Evolutionary conservation across 2,888 invertebrate species (phyloP).

Genomic region (Megalurothrips usitatus): DNA sequence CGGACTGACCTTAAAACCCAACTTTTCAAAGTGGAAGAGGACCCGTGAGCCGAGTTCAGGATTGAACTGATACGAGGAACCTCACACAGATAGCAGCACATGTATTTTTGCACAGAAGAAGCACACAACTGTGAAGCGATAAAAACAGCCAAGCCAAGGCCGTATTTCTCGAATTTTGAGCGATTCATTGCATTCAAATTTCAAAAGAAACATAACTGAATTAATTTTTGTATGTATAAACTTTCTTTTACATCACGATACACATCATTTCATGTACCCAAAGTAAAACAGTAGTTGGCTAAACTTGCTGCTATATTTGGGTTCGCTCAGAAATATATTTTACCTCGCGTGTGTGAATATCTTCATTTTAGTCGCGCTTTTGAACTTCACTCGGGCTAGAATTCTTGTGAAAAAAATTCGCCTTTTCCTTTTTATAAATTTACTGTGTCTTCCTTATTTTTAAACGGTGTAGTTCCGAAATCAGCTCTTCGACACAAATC

Average conservation of each 20-base stretch:
- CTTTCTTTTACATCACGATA: no score
- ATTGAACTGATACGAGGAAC: background rate
- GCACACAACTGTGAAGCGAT: no score
- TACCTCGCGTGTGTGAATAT: background rate
- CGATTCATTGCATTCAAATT: no score
- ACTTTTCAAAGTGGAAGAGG: constrained; percentile 22
- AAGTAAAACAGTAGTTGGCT: background rate
- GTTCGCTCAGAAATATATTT: background rate
- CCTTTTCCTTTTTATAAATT: background rate
- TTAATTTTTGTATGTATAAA: no score
- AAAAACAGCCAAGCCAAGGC: no score
- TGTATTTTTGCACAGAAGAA: background rate
- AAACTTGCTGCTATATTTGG: background rate
- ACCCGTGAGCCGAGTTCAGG: constrained; percentile 9
- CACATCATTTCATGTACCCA: no score
- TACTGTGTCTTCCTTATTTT: background rate
- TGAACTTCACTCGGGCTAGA: background rate
- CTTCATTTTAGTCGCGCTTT: background rate
- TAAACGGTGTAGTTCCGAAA: background rate
- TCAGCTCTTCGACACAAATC: background rate
- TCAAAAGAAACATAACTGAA: no score
- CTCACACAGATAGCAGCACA: background rate
- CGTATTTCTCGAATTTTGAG: no score
- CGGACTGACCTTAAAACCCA: constrained; percentile 16
- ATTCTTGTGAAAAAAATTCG: background rate